Evolutionary conservation across 2,113 vertebrate species (phyloP).

Genomic region (Otus sunia): DNA sequence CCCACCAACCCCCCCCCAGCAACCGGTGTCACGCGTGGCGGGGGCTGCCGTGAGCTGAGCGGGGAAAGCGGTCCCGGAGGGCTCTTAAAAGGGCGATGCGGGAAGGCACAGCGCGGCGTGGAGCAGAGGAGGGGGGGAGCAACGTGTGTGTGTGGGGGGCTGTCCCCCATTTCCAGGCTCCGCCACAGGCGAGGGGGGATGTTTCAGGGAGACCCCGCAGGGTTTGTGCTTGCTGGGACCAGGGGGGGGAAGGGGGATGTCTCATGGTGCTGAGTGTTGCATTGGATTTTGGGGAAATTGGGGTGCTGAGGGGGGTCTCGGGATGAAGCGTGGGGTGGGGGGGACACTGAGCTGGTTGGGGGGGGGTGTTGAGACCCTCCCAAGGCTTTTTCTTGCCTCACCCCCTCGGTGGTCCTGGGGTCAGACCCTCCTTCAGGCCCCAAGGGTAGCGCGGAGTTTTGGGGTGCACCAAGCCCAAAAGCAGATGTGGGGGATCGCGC

Average conservation of each 20-base stretch:
- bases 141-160: too few species aligned
- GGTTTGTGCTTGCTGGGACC: too few species aligned
- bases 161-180: background rate
- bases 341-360: background rate
- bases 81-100: slow-evolving; percentile 19
- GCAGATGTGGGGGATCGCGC: background rate
- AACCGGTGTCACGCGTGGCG: slow-evolving; percentile 21
- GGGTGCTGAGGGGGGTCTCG: accelerated
- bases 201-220: background rate
- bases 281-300: background rate
- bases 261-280: background rate
- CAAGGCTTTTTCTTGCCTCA: background rate
- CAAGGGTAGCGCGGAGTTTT: accelerated
- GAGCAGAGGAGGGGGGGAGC: too few species aligned
- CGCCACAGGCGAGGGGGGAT: too few species aligned
- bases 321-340: accelerated
- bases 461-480: background rate
- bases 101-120: background rate
- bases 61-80: background rate
- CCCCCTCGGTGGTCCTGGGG: background rate
- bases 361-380: background rate
- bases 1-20: background rate
- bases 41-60: slow-evolving; percentile 57
- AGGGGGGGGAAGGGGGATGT: too few species aligned
- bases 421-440: background rate